Evolutionary conservation across 2,113 vertebrate genomes (phyloP), one percentile per base, ranked within the genome.

Genomic region (Edolisoma coerulescens): DNA sequence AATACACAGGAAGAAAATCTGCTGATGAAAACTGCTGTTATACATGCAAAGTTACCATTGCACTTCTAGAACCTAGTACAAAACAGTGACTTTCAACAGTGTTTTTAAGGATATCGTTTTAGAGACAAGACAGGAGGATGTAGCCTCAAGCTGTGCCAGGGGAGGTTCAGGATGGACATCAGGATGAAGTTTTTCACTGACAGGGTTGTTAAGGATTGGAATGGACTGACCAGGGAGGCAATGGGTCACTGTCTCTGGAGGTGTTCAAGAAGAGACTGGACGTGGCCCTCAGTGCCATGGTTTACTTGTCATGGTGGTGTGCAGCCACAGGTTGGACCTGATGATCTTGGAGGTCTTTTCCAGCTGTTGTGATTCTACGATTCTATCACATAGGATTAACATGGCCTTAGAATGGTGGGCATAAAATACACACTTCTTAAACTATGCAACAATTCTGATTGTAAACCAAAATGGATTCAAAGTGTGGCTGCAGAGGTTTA

Each of bases 251-350:
- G 16, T 61, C 26, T 16, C 61, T 22, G 20, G 20, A 53, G 26
- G 5, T 35, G n/a, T 13, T 35, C 24, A 76, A 41, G n/a, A 69
- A 83, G 13, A n/a, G 15, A 54, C 9, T 18, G 13, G 19, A 35
- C 0, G 0, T 12, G 33, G 24, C 24, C 53, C 10, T 41, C 32
- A 41, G 47, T 19, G 11, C 16, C 26, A 61, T 4, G 13, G n/a
- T 27, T 89, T 68, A 60, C 16, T 53, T 61, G 63, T 54, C 30
- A 23, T 35, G 21, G 30, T 32, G 8, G 14, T 61, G 26, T 41
- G 68, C 14, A 18, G n/a, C 15, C 47, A 32, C 8, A 61, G 20
- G 11, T 32, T 41, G 26, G 24, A 47, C 23, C 30, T 21, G 30
- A 22, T 35, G 20, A 47, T 54, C 45, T 47, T 47, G n/a, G 8